phyloP scores from a whole-genome alignment of 2,888 invertebrate species.

The Spilosoma lubricipeda region DNA sequence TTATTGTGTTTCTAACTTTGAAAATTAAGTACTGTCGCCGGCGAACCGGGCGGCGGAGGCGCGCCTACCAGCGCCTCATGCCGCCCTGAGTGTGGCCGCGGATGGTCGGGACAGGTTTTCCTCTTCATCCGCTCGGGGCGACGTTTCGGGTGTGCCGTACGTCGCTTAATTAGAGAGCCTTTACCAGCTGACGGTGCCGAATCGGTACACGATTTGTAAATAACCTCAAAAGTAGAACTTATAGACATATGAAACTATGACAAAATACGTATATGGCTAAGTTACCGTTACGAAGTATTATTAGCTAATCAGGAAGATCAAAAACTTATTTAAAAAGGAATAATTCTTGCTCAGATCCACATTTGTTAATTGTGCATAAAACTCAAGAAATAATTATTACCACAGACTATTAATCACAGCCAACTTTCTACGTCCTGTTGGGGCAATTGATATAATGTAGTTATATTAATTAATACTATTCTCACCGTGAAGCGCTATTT shows the following conservation, averaged over 20 bases:
- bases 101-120: too few species aligned
- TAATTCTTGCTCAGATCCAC: constrained; percentile 1
- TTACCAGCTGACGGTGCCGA: too few species aligned
- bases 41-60: too few species aligned
- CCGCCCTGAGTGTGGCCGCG: too few species aligned
- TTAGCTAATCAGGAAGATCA: neutral
- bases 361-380: constrained; percentile 19
- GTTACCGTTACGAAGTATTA: neutral
- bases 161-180: too few species aligned
- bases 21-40: too few species aligned
- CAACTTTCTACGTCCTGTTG: constrained; percentile 52
- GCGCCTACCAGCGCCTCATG: too few species aligned
- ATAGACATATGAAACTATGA: neutral
- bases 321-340: neutral
- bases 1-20: too few species aligned
- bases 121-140: too few species aligned
- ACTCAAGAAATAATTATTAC: constrained; percentile 32
- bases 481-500: constrained; percentile 39
- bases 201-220: too few species aligned
- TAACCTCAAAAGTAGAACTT: neutral
- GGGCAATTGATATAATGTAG: constrained; percentile 40
- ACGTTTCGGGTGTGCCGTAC: too few species aligned
- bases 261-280: neutral
- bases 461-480: constrained; percentile 51
- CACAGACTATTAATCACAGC: constrained; percentile 32